Evolutionary conservation across 2,888 invertebrate genomes (phyloP), one percentile per base, ranked within the genome.

Genomic region (Thereva unica): DNA sequence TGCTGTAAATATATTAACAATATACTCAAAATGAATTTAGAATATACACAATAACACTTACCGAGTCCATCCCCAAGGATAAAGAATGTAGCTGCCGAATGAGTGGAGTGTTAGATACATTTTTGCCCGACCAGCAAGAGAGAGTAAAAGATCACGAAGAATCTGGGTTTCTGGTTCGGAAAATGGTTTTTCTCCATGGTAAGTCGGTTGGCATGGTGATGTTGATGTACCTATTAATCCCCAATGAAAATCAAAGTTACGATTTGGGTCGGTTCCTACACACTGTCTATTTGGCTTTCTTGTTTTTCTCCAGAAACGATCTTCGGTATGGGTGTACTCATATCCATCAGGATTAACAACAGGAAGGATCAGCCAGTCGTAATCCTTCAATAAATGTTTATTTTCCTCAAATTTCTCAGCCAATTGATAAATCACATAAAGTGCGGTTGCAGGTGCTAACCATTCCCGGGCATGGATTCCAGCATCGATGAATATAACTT

Each of bases 191-290:
- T 80, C 77, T 0, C 92, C 92, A 4, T 85, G 84, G 76, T 81
- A 91, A 0, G 78, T 85, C 0, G 88, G 86, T 0, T 78, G 71
- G 75, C 91, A 91, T 0, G 76, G 85, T 68, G 65, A 71, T 1
- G 72, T 71, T 0, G 78, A 79, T 2, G 78, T 72, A 1, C 80
- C 84, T 4, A 81, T 79, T 70, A n/a, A n/a, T 86, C 84, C 86
- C 90, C 91, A 92, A 69, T 84, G 81, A 74, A 85, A 86, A 65
- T 85, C 89, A 73, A 86, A 92, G 80, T 93, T 92, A 1, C 92
- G 82, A 77, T 92, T 92, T 0, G 86, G 86, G 74, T 92, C 92
- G 0, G 86, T 86, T 9, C 92, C 92, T 4, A 80, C 79, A 71
- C 91, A 92, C 7, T 76, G 74, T 0, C 44, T 0, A 53, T 79